phyloP scores from a whole-genome alignment of 2,888 invertebrate genomes.

The Drosophila putrida region DNA sequence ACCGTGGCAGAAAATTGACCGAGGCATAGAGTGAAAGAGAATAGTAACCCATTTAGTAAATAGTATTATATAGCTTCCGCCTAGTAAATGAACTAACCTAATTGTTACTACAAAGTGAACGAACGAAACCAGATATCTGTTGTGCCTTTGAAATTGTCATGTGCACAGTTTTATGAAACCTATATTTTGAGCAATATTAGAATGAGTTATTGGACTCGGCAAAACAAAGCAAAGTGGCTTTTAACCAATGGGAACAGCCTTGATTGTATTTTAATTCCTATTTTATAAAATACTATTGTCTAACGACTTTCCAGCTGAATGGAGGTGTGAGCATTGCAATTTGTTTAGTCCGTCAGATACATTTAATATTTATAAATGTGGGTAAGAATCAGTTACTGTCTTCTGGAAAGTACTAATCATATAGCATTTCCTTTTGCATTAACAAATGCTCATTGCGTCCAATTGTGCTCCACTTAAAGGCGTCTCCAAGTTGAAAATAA shows the following conservation, averaged over 20 bases:
- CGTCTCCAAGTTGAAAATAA: constrained; percentile 55
- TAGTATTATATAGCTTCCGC: constrained; percentile 11
- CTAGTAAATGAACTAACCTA: constrained; percentile 4
- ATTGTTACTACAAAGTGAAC: constrained; percentile 18
- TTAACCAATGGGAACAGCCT: neutral
- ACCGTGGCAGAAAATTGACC: neutral
- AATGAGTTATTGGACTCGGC: neutral
- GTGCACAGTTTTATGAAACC: neutral
- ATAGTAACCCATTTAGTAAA: constrained; percentile 22
- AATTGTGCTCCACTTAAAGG: constrained; percentile 49
- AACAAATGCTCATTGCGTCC: constrained; percentile 15
- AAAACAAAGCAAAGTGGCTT: constrained; percentile 3
- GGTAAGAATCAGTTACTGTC: constrained; percentile 4
- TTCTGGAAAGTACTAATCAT: constrained; percentile 37
- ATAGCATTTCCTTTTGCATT: constrained; percentile 33
- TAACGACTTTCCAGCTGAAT: neutral
- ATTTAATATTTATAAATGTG: constrained; percentile 11
- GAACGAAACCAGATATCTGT: neutral
- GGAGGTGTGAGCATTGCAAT: neutral
- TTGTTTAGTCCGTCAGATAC: neutral
- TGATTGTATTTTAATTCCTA: constrained; percentile 8
- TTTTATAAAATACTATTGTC: neutral
- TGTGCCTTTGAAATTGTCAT: neutral
- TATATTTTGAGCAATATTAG: neutral
- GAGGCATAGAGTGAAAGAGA: neutral